Base-by-base conservation (phyloP, 2,797 vertebrate genomes). In the Girardinus metallicus region DNA sequence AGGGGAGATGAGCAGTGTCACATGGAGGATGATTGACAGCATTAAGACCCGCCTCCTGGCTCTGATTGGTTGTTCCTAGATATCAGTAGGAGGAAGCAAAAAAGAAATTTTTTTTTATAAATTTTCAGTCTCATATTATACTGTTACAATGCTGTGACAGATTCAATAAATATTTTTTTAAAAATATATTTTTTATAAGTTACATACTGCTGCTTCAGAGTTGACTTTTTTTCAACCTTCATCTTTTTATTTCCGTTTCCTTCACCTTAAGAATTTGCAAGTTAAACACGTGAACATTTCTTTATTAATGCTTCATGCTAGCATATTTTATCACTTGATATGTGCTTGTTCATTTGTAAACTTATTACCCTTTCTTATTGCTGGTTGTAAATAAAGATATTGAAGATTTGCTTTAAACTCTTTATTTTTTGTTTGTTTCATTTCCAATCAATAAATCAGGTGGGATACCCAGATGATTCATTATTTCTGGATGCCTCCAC, bases 381-480 rank as follows among this genome's bases (percentile, higher is more conserved):
- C 26, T n/a, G 8, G 1, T 60, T 83, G 41, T 77, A 64, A 83
- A 86, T 85, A 44, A 78, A 86, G 53, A 75, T 2, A 60, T 75
- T 81, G 18, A 84, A 73, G 64, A 0, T 39, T 76, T 80, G 31
- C 29, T 43, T 55, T 57, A 39, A 83, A 74, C n/a, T 77, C 1
- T 31, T 60, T 11, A 26, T n/a, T 55, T n/a, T 5, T 16, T 51
- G 4, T 31, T 1, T 16, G 31, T 51, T 3, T 64, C 12, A 16
- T 2, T 9, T 34, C 7, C 2, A 4, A 44, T 57, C 6, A 44
- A 34, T 73, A 49, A 87, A 87, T 87, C 15, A 29, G 83, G 89
- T 85, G 62, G 8, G 5, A 26, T 26, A 44, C 36, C 43, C 21
- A 53, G 9, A 21, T 11, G 13, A 62, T 49, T 60, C 60, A 12